These are phyloP conservation scores for Passer domesticus DNA, from an alignment of 2,113 vertebrate species.

Conservation along the genomic window DNA sequence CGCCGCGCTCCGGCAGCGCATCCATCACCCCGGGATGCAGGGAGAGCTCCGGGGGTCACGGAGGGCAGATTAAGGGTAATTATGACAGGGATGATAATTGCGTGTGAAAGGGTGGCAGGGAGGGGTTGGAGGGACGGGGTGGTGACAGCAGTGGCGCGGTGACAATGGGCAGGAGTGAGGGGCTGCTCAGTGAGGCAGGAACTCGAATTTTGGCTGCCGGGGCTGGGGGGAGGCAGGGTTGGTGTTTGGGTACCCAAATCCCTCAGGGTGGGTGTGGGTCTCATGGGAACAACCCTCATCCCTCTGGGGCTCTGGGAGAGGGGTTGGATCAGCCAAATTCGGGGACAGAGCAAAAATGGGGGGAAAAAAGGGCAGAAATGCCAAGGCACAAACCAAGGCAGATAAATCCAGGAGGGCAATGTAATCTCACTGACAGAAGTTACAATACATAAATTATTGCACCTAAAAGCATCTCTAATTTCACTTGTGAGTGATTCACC, in stretches of 20 bases:
- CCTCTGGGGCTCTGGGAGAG: not conserved
- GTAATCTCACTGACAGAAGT: not conserved
- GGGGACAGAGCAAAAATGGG: not conserved
- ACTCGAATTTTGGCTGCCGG: not conserved
- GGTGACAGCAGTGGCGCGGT: not conserved
- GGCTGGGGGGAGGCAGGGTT: not conserved
- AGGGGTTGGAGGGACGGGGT: not conserved
- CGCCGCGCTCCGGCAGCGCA: not conserved
- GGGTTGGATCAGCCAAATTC: not conserved
- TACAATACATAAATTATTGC: slow-evolving; percentile 34
- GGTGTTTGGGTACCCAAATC: not conserved
- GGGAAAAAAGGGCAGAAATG: not conserved
- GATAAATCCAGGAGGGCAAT: slow-evolving; percentile 2
- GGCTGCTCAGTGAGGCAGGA: not conserved
- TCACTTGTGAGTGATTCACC: slow-evolving; percentile 21
- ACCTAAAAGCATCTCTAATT: slow-evolving; percentile 59
- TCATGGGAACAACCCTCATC: not conserved
- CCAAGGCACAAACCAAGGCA: not conserved
- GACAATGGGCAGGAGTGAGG: not conserved
- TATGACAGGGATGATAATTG: fast-evolving
- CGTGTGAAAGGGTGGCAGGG: fast-evolving
- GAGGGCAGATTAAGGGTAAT: not conserved
- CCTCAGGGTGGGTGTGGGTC: fast-evolving
- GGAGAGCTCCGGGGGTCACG: fast-evolving
- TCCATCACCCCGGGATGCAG: not conserved